Conservation (phyloP, 2,113 vertebrate species). For the Corvus moneduloides region DNA sequence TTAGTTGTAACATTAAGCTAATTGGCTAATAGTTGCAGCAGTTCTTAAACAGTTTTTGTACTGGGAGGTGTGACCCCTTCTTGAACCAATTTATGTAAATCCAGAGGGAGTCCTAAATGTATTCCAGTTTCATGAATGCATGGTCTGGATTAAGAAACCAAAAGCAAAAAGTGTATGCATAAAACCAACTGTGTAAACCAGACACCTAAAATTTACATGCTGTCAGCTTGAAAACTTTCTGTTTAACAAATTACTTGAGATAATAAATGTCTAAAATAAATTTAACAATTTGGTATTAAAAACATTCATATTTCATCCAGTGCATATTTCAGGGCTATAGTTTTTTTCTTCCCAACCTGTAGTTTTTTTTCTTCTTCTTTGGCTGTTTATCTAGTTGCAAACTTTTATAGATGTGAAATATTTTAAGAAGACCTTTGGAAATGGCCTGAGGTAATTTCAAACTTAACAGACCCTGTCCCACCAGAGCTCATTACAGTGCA, state of each 20-base stretch:
- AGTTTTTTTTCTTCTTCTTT: background rate
- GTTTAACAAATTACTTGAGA: conserved; percentile 30
- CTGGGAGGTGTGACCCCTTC: conserved; percentile 55
- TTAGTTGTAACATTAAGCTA: conserved; percentile 65
- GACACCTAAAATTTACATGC: background rate
- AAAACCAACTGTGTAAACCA: background rate
- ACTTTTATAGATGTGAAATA: conserved; percentile 82
- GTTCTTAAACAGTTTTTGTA: conserved; percentile 57
- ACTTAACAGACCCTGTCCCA: conserved; percentile 90
- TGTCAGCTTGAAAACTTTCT: conserved; percentile 11
- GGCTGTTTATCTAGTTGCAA: conserved; percentile 79
- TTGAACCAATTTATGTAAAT: conserved; percentile 66
- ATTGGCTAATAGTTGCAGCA: conserved; percentile 70
- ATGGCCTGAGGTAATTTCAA: conserved; percentile 89
- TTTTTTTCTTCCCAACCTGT: conserved; percentile 25
- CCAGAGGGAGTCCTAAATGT: conserved; percentile 59
- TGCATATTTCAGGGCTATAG: background rate
- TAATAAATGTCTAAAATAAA: conserved; percentile 46
- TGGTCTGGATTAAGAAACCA: conserved; percentile 40
- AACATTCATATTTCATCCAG: conserved; percentile 41
- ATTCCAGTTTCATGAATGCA: conserved; percentile 47
- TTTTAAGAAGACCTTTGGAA: conserved; percentile 80
- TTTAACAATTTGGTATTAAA: conserved; percentile 17
- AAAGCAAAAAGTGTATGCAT: background rate
- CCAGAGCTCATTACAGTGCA: conserved; percentile 91